Conservation (phyloP, 2,113 vertebrate genomes). For the Elanus axillaris region DNA sequence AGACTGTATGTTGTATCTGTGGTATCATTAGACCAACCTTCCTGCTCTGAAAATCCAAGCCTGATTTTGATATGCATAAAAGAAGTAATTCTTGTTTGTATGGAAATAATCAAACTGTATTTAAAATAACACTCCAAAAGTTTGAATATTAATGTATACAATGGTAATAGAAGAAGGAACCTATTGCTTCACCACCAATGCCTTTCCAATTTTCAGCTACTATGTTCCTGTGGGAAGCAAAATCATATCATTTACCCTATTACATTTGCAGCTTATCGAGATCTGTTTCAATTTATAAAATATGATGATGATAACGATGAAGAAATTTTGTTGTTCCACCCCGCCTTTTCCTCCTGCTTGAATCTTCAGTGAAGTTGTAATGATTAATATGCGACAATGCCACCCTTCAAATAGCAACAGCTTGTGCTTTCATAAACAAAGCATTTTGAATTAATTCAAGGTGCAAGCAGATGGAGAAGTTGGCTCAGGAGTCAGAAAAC, state of each 20-base stretch:
- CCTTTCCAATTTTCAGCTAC: background rate
- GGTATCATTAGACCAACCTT: background rate
- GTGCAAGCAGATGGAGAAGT: background rate
- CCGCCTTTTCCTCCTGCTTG: background rate
- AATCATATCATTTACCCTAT: background rate
- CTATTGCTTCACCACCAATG: background rate
- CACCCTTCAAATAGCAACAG: background rate
- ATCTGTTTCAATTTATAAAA: background rate
- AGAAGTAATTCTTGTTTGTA: background rate
- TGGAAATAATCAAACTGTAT: background rate
- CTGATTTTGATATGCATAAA: background rate
- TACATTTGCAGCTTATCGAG: background rate
- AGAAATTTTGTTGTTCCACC: background rate
- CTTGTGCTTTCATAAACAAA: conserved; percentile 19
- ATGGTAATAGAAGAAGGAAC: background rate
- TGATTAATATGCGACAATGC: background rate
- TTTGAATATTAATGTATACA: background rate
- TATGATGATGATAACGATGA: background rate
- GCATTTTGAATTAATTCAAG: background rate
- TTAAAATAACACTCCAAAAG: background rate
- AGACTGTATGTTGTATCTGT: background rate
- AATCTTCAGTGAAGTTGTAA: background rate
- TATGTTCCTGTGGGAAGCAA: background rate
- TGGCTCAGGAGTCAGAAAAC: background rate
- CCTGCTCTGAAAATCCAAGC: background rate